Evolutionary conservation across 2,888 invertebrate species (phyloP).

Genomic region (Doris montereyensis): DNA sequence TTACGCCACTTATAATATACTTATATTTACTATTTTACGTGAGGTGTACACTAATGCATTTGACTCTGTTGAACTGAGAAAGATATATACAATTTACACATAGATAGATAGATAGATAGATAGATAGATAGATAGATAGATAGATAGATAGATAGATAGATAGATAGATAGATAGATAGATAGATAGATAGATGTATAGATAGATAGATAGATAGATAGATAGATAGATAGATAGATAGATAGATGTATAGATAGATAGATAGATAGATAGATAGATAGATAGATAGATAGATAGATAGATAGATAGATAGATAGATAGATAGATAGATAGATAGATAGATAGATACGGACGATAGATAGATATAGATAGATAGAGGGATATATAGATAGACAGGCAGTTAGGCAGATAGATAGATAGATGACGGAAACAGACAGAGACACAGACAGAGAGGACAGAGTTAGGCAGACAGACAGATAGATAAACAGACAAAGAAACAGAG

Average conservation of each 20-base stretch:
- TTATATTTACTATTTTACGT: too few relatives aligned
- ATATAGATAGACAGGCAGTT: too few relatives aligned
- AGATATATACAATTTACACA: too few relatives aligned
- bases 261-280: background rate
- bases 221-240: background rate
- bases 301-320: background rate
- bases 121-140: background rate
- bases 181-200: background rate
- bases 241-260: background rate
- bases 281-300: background rate
- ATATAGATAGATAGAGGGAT: too few relatives aligned
- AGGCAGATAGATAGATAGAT: too few relatives aligned
- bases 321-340: background rate
- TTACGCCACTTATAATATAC: too few relatives aligned
- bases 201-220: background rate
- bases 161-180: background rate
- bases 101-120: background rate
- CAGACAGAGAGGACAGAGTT: background rate
- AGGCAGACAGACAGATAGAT: background rate
- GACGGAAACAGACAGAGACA: constrained; percentile 16
- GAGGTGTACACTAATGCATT: too few relatives aligned
- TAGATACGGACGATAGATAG: too few relatives aligned
- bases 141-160: background rate
- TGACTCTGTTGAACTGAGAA: too few relatives aligned
- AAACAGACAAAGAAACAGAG: background rate